Conservation (phyloP, 2,888 invertebrate genomes). For the Caenorhabditis angaria region DNA sequence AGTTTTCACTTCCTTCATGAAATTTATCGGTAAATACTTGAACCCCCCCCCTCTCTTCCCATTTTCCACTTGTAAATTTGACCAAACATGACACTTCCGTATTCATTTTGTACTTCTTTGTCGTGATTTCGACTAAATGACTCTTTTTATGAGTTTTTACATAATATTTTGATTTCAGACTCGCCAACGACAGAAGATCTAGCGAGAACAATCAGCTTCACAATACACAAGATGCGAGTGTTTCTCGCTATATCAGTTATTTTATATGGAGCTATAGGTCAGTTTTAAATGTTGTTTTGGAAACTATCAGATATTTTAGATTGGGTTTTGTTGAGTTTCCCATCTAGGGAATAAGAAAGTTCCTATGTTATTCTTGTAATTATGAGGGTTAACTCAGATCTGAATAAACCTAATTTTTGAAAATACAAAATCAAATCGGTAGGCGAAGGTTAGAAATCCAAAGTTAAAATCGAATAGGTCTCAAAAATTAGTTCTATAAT, state of each 20-base stretch:
- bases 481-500: too few relatives aligned
- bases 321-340: too few relatives aligned
- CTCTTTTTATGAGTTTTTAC: background rate
- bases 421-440: too few relatives aligned
- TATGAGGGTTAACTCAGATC: too few relatives aligned
- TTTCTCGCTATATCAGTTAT: constrained; percentile 49
- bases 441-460: too few relatives aligned
- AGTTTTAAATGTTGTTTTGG: too few relatives aligned
- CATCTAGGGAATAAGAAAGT: too few relatives aligned
- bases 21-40: background rate
- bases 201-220: constrained; percentile 50
- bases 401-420: too few relatives aligned
- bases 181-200: constrained; percentile 49
- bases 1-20: background rate
- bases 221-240: constrained; percentile 44
- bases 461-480: too few relatives aligned
- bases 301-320: too few relatives aligned
- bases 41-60: background rate
- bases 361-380: too few relatives aligned
- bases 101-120: constrained; percentile 14
- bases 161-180: constrained; percentile 13
- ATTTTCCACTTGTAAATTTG: background rate
- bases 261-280: constrained; percentile 36
- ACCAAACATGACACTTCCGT: constrained; percentile 3
- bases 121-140: constrained; percentile 9